Evolutionary conservation across 2,888 invertebrate species (phyloP).

Genomic region (Lumbricus terrestris): DNA sequence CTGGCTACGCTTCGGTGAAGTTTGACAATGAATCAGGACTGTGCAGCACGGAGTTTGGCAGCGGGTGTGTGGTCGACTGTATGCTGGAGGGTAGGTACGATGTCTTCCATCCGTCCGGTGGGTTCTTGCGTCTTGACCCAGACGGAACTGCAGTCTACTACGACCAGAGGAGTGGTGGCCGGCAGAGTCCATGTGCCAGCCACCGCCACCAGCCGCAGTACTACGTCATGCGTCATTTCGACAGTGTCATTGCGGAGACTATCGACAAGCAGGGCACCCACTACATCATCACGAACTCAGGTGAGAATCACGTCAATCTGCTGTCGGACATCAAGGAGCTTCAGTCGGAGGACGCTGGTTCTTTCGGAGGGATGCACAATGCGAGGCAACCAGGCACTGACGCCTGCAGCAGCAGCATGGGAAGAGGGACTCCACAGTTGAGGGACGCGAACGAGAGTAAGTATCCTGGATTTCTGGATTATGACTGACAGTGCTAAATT

Average conservation of each 20-base stretch:
- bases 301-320: conserved; percentile 49
- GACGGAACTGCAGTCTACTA: conserved; percentile 38
- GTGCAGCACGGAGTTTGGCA: conserved; percentile 55
- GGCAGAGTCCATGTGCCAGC: background rate
- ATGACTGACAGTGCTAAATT: background rate
- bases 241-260: conserved; percentile 51
- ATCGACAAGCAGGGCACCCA: conserved; percentile 54
- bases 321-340: background rate
- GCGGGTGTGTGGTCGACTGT: conserved; percentile 51
- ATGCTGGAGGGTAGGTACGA: conserved; percentile 55
- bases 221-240: conserved; percentile 54
- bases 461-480: background rate
- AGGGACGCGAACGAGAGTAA: background rate
- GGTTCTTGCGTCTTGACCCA: conserved; percentile 47
- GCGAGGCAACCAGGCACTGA: background rate
- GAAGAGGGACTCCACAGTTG: background rate
- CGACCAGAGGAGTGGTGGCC: background rate
- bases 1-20: conserved; percentile 56
- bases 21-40: conserved; percentile 55
- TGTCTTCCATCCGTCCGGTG: conserved; percentile 50
- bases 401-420: background rate
- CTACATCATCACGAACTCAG: conserved; percentile 53
- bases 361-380: background rate
- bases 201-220: background rate
- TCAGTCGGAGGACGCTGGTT: background rate